A percentile compares a stretch with the other conserved stretches of the same genome.
Evolutionary conservation across 2,113 vertebrate species (phyloP).

Genomic region (Macaca fascicularis): T2T-MFA8v1.1 NC_088391.1:90169501-90170000

Average conservation of each 20-base stretch:
- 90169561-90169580: not conserved
- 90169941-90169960: not conserved
- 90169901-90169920: not conserved
- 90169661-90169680: not conserved
- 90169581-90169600: not conserved
- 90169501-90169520: not conserved
- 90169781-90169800: slow-evolving; percentile 31
- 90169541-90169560: slow-evolving; percentile 11
- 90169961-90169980: not conserved
- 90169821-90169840: slow-evolving; percentile 4
- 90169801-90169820: not conserved
- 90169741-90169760: not conserved
- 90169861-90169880: not conserved
- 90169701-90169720: not conserved
- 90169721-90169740: not conserved
- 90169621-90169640: not conserved
- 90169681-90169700: not conserved
- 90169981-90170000: not conserved
- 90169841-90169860: not conserved
- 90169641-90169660: not conserved
- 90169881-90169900: not conserved
- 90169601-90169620: not conserved
- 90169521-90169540: not conserved
- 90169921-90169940: not conserved
- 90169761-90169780: not conserved